Percentiles rank a stretch among this genome's conserved stretches.
Conservation (phyloP, 2,113 vertebrate species). For the Notechis scutatus region DNA sequence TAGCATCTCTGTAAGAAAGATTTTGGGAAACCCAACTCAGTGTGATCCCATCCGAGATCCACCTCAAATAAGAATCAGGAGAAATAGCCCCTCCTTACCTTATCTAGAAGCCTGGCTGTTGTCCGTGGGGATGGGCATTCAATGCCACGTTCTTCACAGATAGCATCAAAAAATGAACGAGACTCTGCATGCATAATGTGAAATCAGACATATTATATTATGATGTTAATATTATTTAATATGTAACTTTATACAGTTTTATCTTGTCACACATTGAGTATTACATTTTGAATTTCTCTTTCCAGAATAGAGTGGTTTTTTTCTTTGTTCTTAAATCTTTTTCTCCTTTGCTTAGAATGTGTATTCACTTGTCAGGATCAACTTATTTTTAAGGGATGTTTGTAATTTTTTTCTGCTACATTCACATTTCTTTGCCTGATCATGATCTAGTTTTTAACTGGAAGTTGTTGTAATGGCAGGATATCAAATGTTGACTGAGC, state of each 20-base stretch:
- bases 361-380: slow-evolving; percentile 49
- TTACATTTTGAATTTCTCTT: slow-evolving; percentile 60
- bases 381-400: slow-evolving; percentile 57
- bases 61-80: neutral
- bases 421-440: slow-evolving; percentile 69
- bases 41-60: neutral
- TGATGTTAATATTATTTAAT: neutral
- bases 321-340: neutral
- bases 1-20: neutral
- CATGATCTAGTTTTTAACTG: slow-evolving; percentile 71
- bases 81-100: slow-evolving; percentile 68
- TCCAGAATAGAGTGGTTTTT: slow-evolving; percentile 36
- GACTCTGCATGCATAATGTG: slow-evolving; percentile 75
- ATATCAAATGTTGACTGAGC: slow-evolving; percentile 71
- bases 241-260: slow-evolving; percentile 64
- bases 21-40: neutral
- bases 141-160: slow-evolving; percentile 83
- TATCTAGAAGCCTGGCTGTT: slow-evolving; percentile 94
- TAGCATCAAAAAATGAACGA: slow-evolving; percentile 86
- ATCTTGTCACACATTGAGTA: slow-evolving; percentile 64
- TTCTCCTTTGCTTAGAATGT: slow-evolving; percentile 32
- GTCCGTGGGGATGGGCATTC: slow-evolving; percentile 92
- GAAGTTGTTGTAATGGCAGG: slow-evolving; percentile 71
- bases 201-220: neutral
- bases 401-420: slow-evolving; percentile 54